These are phyloP conservation scores for Actinernus sp. DNA, from an alignment of 92 coral and sea anemone genomes.

Conservation along the genomic window DNA sequence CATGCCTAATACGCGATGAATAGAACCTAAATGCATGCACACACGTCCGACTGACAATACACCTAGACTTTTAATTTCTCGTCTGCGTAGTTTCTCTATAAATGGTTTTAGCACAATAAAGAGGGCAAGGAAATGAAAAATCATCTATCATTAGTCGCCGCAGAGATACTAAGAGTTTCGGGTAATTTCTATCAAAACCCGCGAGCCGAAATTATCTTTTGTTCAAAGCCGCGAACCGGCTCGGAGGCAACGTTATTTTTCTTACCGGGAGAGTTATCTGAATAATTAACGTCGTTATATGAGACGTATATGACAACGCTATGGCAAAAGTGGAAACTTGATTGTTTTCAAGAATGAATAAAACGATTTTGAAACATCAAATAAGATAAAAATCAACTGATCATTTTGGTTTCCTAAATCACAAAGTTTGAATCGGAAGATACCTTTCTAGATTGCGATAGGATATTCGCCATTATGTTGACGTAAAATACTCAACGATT, in stretches of 20 bases:
- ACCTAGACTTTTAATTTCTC: slow-evolving; percentile 12
- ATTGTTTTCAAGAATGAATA: slow-evolving; percentile 9
- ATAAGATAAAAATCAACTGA: slow-evolving; percentile 36
- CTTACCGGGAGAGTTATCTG: slow-evolving; percentile 17
- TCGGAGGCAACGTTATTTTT: too few species aligned
- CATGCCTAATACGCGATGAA: too few species aligned
- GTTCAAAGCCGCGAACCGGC: slow-evolving; percentile 1
- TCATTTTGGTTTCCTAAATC: slow-evolving; percentile 34
- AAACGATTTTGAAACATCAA: slow-evolving; percentile 16
- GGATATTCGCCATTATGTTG: neutral
- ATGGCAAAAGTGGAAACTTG: neutral
- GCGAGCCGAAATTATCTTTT: neutral
- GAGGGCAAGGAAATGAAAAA: slow-evolving; percentile 18
- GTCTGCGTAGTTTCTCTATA: neutral
- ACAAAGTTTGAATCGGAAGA: slow-evolving; percentile 43
- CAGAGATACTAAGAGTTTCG: slow-evolving; percentile 8
- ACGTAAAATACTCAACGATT: neutral
- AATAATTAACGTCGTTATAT: neutral
- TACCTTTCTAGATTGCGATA: neutral
- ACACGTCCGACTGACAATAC: slow-evolving; percentile 16
- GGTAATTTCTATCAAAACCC: slow-evolving; percentile 1
- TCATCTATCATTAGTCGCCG: slow-evolving; percentile 1
- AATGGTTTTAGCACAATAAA: slow-evolving; percentile 11
- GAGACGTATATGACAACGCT: neutral
- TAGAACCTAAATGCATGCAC: neutral